phyloP scores from a whole-genome alignment of 2,113 vertebrate genomes.

The Oxygymnocypris stewartii region DNA sequence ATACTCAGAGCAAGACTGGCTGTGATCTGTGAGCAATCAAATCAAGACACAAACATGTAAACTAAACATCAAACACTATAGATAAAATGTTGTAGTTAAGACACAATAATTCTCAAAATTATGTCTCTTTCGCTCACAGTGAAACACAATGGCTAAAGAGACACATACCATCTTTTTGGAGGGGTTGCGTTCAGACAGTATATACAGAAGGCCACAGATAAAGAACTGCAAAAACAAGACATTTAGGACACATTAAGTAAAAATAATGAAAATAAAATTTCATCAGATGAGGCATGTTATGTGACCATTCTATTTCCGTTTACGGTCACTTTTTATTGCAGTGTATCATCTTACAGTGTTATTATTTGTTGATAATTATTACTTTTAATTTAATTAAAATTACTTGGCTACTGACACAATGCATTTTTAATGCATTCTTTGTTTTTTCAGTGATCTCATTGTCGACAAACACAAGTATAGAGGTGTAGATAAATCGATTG shows the following conservation, averaged over 20 bases:
- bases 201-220: slow-evolving; percentile 67
- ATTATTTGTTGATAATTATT: too few species aligned
- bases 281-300: neutral
- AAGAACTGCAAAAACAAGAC: slow-evolving; percentile 60
- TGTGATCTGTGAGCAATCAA: slow-evolving; percentile 64
- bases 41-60: too few species aligned
- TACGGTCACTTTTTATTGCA: neutral
- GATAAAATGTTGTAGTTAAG: neutral
- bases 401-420: too few species aligned
- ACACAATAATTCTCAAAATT: neutral
- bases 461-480: neutral
- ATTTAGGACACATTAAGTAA: neutral
- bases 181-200: slow-evolving; percentile 66
- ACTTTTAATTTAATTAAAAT: neutral
- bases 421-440: neutral
- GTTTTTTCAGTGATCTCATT: neutral
- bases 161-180: slow-evolving; percentile 72
- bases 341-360: too few species aligned
- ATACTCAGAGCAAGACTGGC: slow-evolving; percentile 68
- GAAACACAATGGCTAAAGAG: neutral
- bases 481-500: neutral
- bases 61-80: neutral
- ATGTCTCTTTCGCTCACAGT: neutral
- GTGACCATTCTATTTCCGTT: neutral
- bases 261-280: too few species aligned